Conservation (phyloP, 2,113 vertebrate species). For the Prolemur simus region DNA sequence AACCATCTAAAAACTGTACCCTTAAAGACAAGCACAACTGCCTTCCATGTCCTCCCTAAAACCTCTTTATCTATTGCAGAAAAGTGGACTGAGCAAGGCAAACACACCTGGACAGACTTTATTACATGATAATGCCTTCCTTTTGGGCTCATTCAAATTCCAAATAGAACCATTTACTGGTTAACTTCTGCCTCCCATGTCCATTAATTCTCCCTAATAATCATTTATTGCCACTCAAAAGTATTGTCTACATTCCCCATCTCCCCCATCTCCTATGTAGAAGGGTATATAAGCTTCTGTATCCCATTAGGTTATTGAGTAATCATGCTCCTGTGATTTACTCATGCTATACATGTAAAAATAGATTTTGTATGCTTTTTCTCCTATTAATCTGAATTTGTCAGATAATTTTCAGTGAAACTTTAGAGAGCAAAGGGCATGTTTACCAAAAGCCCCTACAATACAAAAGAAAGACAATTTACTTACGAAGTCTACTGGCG, state of each 20-base stretch:
- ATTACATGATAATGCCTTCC: background rate
- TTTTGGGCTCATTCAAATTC: background rate
- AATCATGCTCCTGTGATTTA: background rate
- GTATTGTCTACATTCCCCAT: background rate
- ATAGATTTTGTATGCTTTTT: background rate
- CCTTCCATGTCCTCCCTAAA: background rate
- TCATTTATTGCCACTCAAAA: background rate
- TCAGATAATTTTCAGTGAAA: background rate
- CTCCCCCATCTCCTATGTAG: background rate
- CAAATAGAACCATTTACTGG: background rate
- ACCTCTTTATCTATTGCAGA: background rate
- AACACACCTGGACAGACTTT: background rate
- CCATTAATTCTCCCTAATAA: background rate
- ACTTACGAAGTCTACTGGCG: background rate
- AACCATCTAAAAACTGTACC: background rate
- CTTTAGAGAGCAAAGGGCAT: background rate
- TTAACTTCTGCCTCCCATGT: background rate
- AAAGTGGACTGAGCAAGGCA: background rate
- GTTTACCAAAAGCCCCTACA: background rate
- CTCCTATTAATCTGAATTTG: background rate
- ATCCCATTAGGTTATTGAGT: background rate
- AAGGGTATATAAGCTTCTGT: background rate
- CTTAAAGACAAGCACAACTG: background rate
- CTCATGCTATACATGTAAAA: background rate
- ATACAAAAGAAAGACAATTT: background rate